Base-by-base conservation (phyloP, 2,113 vertebrate genomes). In the Ctenodactylus gundi region DNA sequence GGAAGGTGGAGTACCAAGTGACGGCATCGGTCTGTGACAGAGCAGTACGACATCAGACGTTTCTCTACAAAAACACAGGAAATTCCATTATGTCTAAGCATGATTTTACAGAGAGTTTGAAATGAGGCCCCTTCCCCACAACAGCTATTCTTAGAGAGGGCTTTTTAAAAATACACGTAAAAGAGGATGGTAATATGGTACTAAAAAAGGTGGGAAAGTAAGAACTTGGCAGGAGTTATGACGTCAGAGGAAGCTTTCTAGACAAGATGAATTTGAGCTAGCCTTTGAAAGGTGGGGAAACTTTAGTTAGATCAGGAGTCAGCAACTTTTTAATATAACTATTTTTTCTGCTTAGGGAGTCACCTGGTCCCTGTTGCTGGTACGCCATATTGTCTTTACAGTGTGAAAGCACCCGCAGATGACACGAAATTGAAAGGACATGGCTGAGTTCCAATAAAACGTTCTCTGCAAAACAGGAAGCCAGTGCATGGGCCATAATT, bases 381-480 rank as follows among this genome's bases (percentile, higher is more conserved):
- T n/a, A 23, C 14, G 21, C 51, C 31, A 20, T 58, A 58, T 29
- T 41, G 65, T 8, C 4, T 4, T 12, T 29, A 17, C 17, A 58
- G 20, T 14, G 20, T 14, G 10, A 75, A 94, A 88, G 23, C 11
- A 39, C n/a, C 25, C 13, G 0, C 1, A 62, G 64, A 70, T 5
- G 75, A 65, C 39, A 83, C 2, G 17, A 27, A 81, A 93, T 60
- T 62, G 41, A 91, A 94, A 67, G 27, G 31, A 58, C 14, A 12
- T n/a, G 53, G 21, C 36, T 53, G 12, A 25, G 12, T 68, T 57
- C 36, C 68, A 83, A 53, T 86, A 89, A 89, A 88, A 80, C 12
- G 86, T 95, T 46, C 67, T 86, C 64, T 91, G 44, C 18, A 84
- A 95, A 75, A 73, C 27, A 58, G 39, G 60, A 11, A 84, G n/a